These are phyloP conservation scores for Isoperla grammatica DNA, from an alignment of 2,888 invertebrate species.

Conservation along the genomic window DNA sequence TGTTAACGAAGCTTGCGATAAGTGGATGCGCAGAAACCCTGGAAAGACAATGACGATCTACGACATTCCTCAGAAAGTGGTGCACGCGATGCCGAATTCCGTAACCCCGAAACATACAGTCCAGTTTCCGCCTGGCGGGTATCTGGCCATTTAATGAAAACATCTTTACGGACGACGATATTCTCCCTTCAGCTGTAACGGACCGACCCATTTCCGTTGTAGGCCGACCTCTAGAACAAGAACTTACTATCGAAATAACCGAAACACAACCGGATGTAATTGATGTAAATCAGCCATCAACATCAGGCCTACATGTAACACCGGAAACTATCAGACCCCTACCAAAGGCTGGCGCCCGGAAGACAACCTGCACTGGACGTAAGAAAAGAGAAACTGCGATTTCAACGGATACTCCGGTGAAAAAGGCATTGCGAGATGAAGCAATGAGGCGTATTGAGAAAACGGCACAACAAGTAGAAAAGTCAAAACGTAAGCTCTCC, in stretches of 20 bases:
- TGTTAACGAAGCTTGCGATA: conserved; percentile 32
- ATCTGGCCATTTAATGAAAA: conserved; percentile 33
- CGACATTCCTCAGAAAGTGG: conserved; percentile 15
- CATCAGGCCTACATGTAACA: conserved; percentile 8
- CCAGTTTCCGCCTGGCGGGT: conserved; percentile 34
- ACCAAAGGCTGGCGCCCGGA: background rate
- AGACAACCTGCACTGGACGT: background rate
- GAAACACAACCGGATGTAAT: conserved; percentile 25
- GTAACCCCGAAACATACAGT: conserved; percentile 32
- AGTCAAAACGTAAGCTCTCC: background rate
- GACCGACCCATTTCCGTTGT: conserved; percentile 29
- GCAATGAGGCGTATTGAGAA: background rate
- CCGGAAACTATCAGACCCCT: conserved; percentile 28
- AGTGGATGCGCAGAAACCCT: conserved; percentile 25
- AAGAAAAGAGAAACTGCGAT: background rate
- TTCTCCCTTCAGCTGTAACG: conserved; percentile 28
- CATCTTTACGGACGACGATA: conserved; percentile 33
- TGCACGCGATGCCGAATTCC: conserved; percentile 3
- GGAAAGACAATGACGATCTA: conserved; percentile 30
- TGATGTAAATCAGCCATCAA: background rate
- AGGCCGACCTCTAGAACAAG: no score
- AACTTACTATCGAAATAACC: conserved; percentile 25
- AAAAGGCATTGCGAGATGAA: no score
- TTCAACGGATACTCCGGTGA: conserved; percentile 14
- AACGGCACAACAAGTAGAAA: background rate